Evolutionary conservation across 2,113 vertebrate species (phyloP), one percentile per base, ranked within the genome.

Genomic region (Xenopus borealis): DNA sequence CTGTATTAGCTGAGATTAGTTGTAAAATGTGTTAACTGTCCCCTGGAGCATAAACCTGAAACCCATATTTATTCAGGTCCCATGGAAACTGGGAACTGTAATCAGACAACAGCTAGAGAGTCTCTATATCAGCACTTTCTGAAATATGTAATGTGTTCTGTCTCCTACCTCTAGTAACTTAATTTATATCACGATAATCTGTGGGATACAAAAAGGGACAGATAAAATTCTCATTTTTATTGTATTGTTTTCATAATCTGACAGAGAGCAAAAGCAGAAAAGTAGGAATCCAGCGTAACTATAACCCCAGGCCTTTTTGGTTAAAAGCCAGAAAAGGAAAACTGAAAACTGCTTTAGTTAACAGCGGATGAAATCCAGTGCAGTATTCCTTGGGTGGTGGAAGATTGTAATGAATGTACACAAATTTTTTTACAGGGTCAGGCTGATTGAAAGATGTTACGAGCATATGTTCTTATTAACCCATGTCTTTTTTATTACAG

Each of bases 201-300:
- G 5, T 16, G 46, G 11, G 40, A 47, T 74, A 19, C 50, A 33
- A 23, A 40, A 45, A 46, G 50, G 47, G 62, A 58, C 40, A 12
- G 44, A 59, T 58, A 75, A 75, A 61, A 33, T 50, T 66, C 55
- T 75, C 7, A 19, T 68, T 75, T 74, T 67, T 61, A 50, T 45
- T 68, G 59, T 68, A 67, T 67, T 68, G 64, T 75, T 74, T 67
- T 45, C 61, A 68, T 61, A 59, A 61, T 61, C 9, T 75, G 64
- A 74, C 72, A 74, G n/a, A 61, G 55, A 52, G 20, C 72, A 68
- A 63, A 58, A 67, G 18, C 53, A 23, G 18, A 66, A 58, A 69
- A 59, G 40, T 17, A 52, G 59, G 59, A 72, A 58, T 64, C 55
- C 18, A 16, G 19, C 17, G 50, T 47, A 52, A 75, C 67, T 67